A percentile compares a stretch with the other conserved stretches of the same genome.
These are phyloP conservation scores for Eupithecia tripunctaria DNA, from an alignment of 2,888 invertebrate genomes.

Conservation along the genomic window DNA sequence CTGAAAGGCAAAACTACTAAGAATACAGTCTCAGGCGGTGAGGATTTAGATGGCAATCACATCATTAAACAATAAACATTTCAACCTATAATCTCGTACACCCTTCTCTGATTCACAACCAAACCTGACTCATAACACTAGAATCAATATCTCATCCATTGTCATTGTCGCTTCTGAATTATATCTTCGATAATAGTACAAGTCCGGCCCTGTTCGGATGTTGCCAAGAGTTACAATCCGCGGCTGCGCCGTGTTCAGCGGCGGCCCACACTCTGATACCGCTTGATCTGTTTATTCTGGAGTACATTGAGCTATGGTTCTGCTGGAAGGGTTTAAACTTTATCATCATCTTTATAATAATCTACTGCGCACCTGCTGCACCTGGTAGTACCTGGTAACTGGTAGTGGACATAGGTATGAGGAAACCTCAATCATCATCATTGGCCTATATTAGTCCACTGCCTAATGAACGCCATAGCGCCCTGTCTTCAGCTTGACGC, in stretches of 20 bases:
- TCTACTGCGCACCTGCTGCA: too few relatives aligned
- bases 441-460: too few relatives aligned
- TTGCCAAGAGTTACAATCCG: constrained; percentile 74
- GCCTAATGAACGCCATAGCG: too few relatives aligned
- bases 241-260: constrained; percentile 71
- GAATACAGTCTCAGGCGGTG: background rate
- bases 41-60: background rate
- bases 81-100: background rate
- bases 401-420: background rate
- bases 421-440: too few relatives aligned
- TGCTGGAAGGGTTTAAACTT: constrained; percentile 40
- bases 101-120: constrained; percentile 10
- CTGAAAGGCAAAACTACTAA: background rate
- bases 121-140: constrained; percentile 22
- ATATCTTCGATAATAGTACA: constrained; percentile 33
- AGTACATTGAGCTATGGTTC: constrained; percentile 48
- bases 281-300: constrained; percentile 79
- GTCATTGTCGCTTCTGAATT: constrained; percentile 37
- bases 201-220: constrained; percentile 60
- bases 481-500: too few relatives aligned
- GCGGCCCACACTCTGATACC: constrained; percentile 79
- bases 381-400: too few relatives aligned
- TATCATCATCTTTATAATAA: background rate
- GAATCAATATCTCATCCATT: constrained; percentile 31
- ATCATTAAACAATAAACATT: constrained; percentile 1